Base-by-base conservation (phyloP, 2,797 vertebrate genomes). In the Sorex maritimensis region DNA sequence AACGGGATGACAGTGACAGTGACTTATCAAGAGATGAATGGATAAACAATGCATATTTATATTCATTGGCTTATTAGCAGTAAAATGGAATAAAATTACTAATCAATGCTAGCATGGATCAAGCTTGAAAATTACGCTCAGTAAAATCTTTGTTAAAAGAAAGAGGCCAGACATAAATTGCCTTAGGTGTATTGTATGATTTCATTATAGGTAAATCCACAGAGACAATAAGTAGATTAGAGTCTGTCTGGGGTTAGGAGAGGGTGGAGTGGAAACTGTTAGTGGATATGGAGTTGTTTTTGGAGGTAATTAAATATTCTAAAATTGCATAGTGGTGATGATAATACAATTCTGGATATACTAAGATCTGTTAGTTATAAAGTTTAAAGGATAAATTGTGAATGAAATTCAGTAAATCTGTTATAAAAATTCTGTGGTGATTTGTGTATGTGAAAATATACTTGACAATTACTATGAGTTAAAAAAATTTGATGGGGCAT, bases 71-170 rank as follows among this genome's bases (percentile, higher is more conserved):
- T 81, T 92, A 80, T 90, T 71, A 67, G 21, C 30, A 79, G 1
- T 74, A 44, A 92, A 92, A 86, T 86, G 73, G 30, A 90, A 85
- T 67, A 63, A 90, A 82, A 30, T 61, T 84, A 94, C 9, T 74
- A 63, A 67, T 89, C 8, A 12, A 2, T 90, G 58, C 63, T 75
- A 89, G 74, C 5, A 24, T 74, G 49, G 26, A 52, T 85, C 67
- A 65, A 58, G 46, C 46, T 80, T 75, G 49, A 90, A 86, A 80
- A 38, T 52, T 67, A 52, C 15, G 23, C 41, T 44, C 4, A 28
- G 24, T 74, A 41, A 52, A 71, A 81, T 78, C 49, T 24, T 34
- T 28, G 46, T n/a, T 91, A 65, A 86, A 23, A 91, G 38, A 68
- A 91, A 93, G 80, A 90, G 85, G 61, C 12, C n/a, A 81, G 58